A percentile compares a stretch with the other conserved stretches of the same genome.
Conservation (phyloP, 2,797 vertebrate genomes). For the Notolabrus celidotus region DNA sequence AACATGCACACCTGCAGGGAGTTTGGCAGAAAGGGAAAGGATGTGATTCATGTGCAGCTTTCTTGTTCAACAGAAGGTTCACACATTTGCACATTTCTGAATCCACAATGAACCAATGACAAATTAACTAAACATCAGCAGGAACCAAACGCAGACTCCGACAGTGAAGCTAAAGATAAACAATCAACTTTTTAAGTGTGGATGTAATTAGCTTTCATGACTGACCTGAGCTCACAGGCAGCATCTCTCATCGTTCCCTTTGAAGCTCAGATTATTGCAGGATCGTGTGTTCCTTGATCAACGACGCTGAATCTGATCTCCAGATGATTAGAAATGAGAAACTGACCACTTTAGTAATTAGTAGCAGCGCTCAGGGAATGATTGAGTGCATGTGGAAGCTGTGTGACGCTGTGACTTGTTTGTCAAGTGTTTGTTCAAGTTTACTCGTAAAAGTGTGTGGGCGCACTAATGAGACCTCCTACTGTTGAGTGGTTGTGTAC, state of each 20-base stretch:
- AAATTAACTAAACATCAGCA: background rate
- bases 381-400: background rate
- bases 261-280: slow-evolving; percentile 20
- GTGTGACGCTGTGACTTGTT: background rate
- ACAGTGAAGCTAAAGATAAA: background rate
- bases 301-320: slow-evolving; percentile 17
- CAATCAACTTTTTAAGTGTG: slow-evolving; percentile 11
- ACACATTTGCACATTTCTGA: slow-evolving; percentile 3
- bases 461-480: slow-evolving; percentile 30
- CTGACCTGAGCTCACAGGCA: background rate
- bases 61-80: background rate
- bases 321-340: slow-evolving; percentile 26
- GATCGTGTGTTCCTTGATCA: background rate
- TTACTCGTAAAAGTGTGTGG: slow-evolving; percentile 27
- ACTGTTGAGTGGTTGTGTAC: background rate
- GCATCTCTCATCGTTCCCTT: background rate
- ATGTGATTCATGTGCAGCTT: slow-evolving; percentile 1
- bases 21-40: background rate
- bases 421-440: background rate
- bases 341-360: slow-evolving; percentile 10
- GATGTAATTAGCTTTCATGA: slow-evolving; percentile 4
- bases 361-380: background rate
- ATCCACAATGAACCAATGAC: background rate
- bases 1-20: background rate
- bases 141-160: background rate